A percentile compares a stretch with the other conserved stretches of the same genome.
These are phyloP conservation scores for Camponotus vicinus DNA, from an alignment of 1,140 invertebrate species.

Conservation along the genomic window DNA sequence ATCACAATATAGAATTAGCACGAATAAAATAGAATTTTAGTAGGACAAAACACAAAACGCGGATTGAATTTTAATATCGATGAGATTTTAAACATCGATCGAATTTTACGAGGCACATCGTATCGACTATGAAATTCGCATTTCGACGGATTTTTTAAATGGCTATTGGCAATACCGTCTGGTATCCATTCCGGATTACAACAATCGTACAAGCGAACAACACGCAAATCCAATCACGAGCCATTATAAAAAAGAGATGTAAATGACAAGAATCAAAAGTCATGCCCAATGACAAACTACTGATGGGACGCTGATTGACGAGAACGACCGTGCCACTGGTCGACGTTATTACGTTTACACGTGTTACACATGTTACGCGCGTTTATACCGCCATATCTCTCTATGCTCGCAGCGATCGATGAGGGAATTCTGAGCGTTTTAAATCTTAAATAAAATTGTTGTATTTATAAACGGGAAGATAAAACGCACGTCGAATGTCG, in stretches of 20 bases:
- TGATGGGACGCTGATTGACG: constrained; percentile 58
- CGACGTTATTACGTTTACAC: constrained; percentile 65
- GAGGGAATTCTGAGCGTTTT: not conserved
- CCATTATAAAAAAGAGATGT: constrained; percentile 45
- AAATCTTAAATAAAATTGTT: constrained; percentile 28
- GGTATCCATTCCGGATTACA: not conserved
- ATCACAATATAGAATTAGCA: too few relatives aligned
- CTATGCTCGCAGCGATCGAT: constrained; percentile 31
- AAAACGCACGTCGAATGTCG: not conserved
- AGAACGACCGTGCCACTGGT: constrained; percentile 19
- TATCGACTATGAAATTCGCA: constrained; percentile 50
- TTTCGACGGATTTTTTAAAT: constrained; percentile 24
- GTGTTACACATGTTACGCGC: constrained; percentile 36
- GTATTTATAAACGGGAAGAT: constrained; percentile 17
- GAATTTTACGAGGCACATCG: constrained; percentile 46
- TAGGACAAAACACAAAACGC: not conserved
- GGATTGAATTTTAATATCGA: constrained; percentile 56
- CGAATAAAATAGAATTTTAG: constrained; percentile 43
- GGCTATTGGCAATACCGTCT: not conserved
- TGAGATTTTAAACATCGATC: constrained; percentile 59
- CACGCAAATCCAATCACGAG: constrained; percentile 23
- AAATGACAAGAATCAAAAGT: constrained; percentile 59
- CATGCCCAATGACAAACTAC: constrained; percentile 50
- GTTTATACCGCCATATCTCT: not conserved
- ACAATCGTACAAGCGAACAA: constrained; percentile 32